phyloP scores from a whole-genome alignment of 2,888 invertebrate species.

The Drosophila neonasuta region DNA sequence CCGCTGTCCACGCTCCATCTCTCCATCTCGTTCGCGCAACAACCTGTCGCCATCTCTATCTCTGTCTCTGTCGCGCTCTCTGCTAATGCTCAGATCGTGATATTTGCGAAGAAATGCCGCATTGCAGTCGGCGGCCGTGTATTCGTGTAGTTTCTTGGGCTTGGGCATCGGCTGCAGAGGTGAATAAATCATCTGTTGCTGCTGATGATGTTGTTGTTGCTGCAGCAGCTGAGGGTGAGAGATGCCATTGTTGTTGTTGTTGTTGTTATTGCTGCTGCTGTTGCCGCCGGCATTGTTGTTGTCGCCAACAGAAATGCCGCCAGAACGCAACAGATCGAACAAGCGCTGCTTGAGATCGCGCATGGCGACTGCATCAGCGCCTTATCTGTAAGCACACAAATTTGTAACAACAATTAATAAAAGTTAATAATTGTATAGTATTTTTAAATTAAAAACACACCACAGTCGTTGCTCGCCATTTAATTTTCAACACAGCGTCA shows the following conservation, averaged over 20 bases:
- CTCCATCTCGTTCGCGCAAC: neutral
- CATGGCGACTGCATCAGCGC: constrained; percentile 66
- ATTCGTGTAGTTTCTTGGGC: constrained; percentile 81
- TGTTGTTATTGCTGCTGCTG: constrained; percentile 21
- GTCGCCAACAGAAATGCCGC: constrained; percentile 68
- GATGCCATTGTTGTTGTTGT: constrained; percentile 24
- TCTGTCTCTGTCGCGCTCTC: constrained; percentile 20
- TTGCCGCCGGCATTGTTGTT: constrained; percentile 40
- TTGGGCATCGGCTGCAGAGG: constrained; percentile 58
- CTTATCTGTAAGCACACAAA: constrained; percentile 34
- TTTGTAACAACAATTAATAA: neutral
- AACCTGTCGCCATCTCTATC: constrained; percentile 21
- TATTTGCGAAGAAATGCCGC: constrained; percentile 80
- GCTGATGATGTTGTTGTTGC: constrained; percentile 25
- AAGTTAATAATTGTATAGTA: too few relatives aligned
- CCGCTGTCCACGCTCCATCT: constrained; percentile 6
- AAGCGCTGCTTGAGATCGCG: constrained; percentile 81
- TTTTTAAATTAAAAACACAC: neutral
- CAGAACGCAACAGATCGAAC: constrained; percentile 80
- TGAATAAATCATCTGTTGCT: constrained; percentile 33
- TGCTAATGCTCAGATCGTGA: constrained; percentile 72
- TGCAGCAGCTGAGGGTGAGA: constrained; percentile 27
- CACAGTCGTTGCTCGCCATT: neutral
- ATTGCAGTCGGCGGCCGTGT: constrained; percentile 79
- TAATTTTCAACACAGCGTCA: neutral